Evolutionary conservation across 2,113 vertebrate species (phyloP), one percentile per base, ranked within the genome.

Genomic region (Notiomystis cincta): DNA sequence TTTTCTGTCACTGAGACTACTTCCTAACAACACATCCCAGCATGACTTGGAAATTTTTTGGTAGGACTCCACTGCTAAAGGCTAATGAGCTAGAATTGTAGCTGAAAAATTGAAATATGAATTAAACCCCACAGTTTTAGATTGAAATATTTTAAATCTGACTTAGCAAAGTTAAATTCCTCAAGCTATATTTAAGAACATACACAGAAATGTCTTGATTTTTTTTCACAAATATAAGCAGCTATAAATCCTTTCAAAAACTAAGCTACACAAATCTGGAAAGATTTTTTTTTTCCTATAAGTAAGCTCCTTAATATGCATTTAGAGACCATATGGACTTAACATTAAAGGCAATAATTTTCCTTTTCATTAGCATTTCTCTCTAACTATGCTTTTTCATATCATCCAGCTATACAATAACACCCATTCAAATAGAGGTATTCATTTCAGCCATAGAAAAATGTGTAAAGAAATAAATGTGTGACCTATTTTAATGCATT

Each of bases 391-490:
- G 65, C 4, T 93, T 82, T 87, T n/a, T 37, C 14, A 31, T 57
- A 24, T 37, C 9, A 77, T 80, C 20, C 67, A 4, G 93, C 66
- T 57, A 14, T 38, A 72, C 72, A 93, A 81, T 62, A 82, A 33
- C 2, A 2, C 19, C 64, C 51, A 44, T 94, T 96, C 76, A 91
- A 82, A n/a, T 9, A 80, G 22, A 87, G 9, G 4, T 70, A 71
- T 78, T 96, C 85, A 21, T 82, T 97, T 90, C 45, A 62, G 37
- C 18, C 42, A 54, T 40, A 67, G 71, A 62, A 91, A 93, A 97
- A 67, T 54, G 16, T 35, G 48, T 81, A 54, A 81, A 69, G 8
- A 51, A 78, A 37, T 40, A 91, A 81, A 81, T 45, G 9, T 54
- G 42, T 90, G 25, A 75, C 56, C 27, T 66, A 51, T 65, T 91